Base-by-base conservation (phyloP, 1,140 invertebrate genomes). In the Ptiloglossa arizonensis region DNA sequence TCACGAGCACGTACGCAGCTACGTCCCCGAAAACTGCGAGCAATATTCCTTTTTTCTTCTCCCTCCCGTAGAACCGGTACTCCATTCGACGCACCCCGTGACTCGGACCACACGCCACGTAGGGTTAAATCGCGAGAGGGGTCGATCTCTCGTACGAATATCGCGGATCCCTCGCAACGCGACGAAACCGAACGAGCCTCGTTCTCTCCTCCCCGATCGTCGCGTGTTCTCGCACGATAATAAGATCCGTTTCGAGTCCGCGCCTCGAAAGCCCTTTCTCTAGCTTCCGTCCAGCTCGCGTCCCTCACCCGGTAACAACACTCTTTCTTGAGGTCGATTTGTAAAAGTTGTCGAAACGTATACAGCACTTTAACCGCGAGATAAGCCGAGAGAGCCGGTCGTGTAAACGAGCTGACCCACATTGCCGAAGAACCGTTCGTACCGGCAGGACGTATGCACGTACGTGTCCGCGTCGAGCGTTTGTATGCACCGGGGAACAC, bases 381-480 rank as follows among this genome's bases (percentile, higher is more conserved):
- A 75, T 75, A 75, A 75, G 63, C 64, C 41, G 64, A 48, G 64
- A 48, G 63, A 59, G 64, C 35, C 80, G 74, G 73, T 79, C 64
- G 69, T 69, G 83, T 85, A 85, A 85, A 82, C 73, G 83, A 80
- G 80, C 54, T 85, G 83, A 85, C 83, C 83, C 75, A 85, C 83
- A 85, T 85, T 60, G 29, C 41, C 72, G 38, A 75, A 75, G 72
- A 75, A 75, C 72, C 72, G 72, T 75, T 75, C 64, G 63, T 68
- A 68, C 64, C 9, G 48, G 50, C 72, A 57, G 67, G 64, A 70
- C 27, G 22, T 29, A 52, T 80, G 56, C 54, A 57, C 57, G 38
- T 35, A 71, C 74, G 44, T 48, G 22, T 38, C 27, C 50, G 15
- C 19, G 46, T 52, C 19, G 5, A 29, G 54, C 74, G 57, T 50